Base-by-base conservation (phyloP, 2,113 vertebrate genomes). In the Elaphurus davidianus region DNA sequence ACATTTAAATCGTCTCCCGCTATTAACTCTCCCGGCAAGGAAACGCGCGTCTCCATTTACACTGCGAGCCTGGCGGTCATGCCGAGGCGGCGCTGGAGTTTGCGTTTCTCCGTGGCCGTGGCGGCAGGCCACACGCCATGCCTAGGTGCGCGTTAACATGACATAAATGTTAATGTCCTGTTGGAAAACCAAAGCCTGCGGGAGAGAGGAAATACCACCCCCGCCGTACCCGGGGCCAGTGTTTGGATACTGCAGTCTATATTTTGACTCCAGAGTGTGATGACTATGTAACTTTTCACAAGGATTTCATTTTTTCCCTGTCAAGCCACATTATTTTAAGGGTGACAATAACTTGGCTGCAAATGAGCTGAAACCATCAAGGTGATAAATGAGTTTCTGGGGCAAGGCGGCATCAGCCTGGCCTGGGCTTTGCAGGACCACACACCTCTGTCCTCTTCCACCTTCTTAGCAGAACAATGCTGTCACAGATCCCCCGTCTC, bases 321-420 rank as follows among this genome's bases (percentile, higher is more conserved):
- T 99, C 98, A 98, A 98, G 93, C 88, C 97, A 98, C 98, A 99
- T 99, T 99, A 99, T 99, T 99, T 99, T 99, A 99, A 99, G 98
- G 98, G 99, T 99, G 99, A 99, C 99, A 99, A 99, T 99, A 99
- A 99, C 98, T 99, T 99, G 99, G 98, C 98, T 99, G 98, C 98
- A 99, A 99, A 99, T 99, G 99, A 99, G 99, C 98, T 99, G 99
- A 99, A 99, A 99, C 99, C 99, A 99, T 99, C 98, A 98, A 93
- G 98, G 98, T 99, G 99, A 99, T 99, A 99, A 99, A 99, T 99
- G 98, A 98, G 98, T 98, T 99, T 99, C 98, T 98, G 98, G 98
- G 98, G 98, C 84, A 98, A 98, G 98, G 98, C 96, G 25, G 95
- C 97, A 98, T 83, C 81, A 45, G 94, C 96, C 92, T 67, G 96